Percentiles rank a stretch among this genome's conserved stretches.
phyloP scores from a whole-genome alignment of 2,888 invertebrate genomes.

The Creontiades dilutus region DNA sequence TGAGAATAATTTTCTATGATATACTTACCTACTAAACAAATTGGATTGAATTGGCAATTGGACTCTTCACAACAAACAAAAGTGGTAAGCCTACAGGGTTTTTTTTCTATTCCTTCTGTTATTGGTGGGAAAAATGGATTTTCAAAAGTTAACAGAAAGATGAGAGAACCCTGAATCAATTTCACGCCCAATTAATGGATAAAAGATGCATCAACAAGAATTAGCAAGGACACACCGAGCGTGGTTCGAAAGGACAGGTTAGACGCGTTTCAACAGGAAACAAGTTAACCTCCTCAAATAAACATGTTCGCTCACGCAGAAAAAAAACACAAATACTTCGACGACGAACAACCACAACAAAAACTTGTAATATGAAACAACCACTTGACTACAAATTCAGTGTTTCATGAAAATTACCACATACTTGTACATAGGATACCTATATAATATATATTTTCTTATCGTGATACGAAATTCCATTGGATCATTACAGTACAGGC shows the following conservation, averaged over 20 bases:
- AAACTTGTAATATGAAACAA: not conserved
- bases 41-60: no score
- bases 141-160: no score
- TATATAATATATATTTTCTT: not conserved
- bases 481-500: constrained; percentile 1
- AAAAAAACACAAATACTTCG: not conserved
- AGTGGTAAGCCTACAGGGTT: no score
- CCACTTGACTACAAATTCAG: not conserved
- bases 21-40: no score
- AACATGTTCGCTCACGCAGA: not conserved
- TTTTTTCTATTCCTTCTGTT: no score
- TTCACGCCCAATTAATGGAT: not conserved
- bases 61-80: no score
- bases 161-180: no score
- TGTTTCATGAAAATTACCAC: not conserved
- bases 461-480: constrained; percentile 1
- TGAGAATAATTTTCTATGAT: no score
- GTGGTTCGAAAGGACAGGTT: not conserved
- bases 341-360: constrained; percentile 28
- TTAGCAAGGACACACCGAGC: not conserved
- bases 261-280: not conserved
- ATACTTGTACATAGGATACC: not conserved
- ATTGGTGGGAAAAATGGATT: no score
- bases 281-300: not conserved
- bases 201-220: constrained; percentile 18